Percentiles rank a stretch among this genome's conserved stretches.
These are phyloP conservation scores for Brachyopa scutellaris DNA, from an alignment of 2,888 invertebrate species.

Conservation along the genomic window DNA sequence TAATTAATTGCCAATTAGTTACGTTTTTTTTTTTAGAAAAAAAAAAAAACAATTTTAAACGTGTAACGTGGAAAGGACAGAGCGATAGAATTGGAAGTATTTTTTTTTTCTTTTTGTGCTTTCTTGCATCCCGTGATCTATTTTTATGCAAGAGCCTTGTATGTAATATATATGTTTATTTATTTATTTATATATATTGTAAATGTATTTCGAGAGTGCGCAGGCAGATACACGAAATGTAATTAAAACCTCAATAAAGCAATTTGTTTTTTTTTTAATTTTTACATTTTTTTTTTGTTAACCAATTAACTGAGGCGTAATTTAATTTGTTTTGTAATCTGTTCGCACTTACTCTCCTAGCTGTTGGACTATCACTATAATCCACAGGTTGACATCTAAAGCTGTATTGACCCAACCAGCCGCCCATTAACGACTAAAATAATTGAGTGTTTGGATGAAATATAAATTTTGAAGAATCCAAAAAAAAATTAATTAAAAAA, in stretches of 20 bases:
- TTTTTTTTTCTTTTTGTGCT: slow-evolving; percentile 2
- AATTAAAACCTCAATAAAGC: slow-evolving; percentile 64
- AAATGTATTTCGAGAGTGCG: slow-evolving; percentile 74
- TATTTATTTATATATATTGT: too few relatives aligned
- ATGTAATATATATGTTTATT: not conserved
- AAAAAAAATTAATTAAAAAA: slow-evolving; percentile 72
- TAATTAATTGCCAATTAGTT: slow-evolving; percentile 71
- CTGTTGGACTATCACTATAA: slow-evolving; percentile 90
- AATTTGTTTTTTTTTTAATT: slow-evolving; percentile 17
- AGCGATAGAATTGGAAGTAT: slow-evolving; percentile 39
- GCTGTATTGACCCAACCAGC: slow-evolving; percentile 95
- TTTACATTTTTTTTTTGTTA: slow-evolving; percentile 10
- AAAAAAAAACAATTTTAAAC: slow-evolving; percentile 40
- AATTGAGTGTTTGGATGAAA: slow-evolving; percentile 73
- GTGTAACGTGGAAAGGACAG: slow-evolving; percentile 41
- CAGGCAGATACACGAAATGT: slow-evolving; percentile 72
- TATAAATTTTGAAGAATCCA: slow-evolving; percentile 72
- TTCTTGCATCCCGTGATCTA: slow-evolving; percentile 9
- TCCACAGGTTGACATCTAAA: slow-evolving; percentile 95
- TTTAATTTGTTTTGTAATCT: slow-evolving; percentile 61
- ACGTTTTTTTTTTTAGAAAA: slow-evolving; percentile 40
- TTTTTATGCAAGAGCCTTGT: slow-evolving; percentile 19
- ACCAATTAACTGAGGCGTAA: slow-evolving; percentile 46
- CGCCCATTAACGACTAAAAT: slow-evolving; percentile 91
- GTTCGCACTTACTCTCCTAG: slow-evolving; percentile 89